These are phyloP conservation scores for Muscicapa comitata DNA, from an alignment of 2,797 vertebrate species.

Conservation along the genomic window DNA sequence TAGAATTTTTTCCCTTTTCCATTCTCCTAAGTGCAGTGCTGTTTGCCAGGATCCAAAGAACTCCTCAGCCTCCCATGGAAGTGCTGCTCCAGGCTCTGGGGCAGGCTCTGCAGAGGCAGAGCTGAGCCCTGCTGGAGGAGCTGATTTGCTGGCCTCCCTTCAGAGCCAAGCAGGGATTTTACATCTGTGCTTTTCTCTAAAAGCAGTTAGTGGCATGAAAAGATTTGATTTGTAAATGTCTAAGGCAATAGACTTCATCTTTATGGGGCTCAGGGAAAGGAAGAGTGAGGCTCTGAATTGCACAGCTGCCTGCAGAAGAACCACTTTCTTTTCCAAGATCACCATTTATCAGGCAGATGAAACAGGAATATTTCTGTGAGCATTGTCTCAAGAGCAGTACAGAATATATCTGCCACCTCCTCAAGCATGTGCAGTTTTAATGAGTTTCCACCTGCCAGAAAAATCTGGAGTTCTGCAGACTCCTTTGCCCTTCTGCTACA, in stretches of 20 bases:
- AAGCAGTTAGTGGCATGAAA: conserved; percentile 32
- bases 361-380: conserved; percentile 17
- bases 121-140: neutral
- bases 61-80: neutral
- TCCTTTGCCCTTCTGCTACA: neutral
- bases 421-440: neutral
- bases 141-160: neutral
- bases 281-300: neutral
- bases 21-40: neutral
- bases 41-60: neutral
- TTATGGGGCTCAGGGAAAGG: neutral
- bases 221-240: conserved; percentile 52
- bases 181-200: conserved; percentile 13
- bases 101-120: neutral
- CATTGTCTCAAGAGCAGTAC: neutral
- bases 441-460: conserved; percentile 25
- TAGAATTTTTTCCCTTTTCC: neutral
- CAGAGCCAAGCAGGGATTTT: neutral
- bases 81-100: neutral
- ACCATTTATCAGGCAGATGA: conserved; percentile 8
- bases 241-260: conserved; percentile 44
- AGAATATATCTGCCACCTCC: neutral
- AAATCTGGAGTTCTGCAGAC: neutral
- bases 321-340: neutral
- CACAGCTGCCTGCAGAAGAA: conserved; percentile 47